Base-by-base conservation (phyloP, 2,797 vertebrate species). In the Poeciliopsis turneri region DNA sequence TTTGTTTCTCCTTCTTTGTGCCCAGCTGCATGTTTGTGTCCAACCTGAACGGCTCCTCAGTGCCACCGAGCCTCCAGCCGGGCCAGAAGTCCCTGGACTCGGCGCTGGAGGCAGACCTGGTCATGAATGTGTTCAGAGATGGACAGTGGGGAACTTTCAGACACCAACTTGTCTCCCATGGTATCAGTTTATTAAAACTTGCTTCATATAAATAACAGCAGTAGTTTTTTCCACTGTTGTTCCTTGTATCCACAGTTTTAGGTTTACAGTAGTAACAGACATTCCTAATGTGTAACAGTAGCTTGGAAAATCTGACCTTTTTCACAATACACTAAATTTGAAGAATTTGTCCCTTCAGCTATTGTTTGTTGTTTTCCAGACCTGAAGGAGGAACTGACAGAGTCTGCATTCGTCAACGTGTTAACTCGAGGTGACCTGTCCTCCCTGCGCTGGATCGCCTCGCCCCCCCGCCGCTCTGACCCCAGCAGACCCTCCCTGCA, bases 361-460 rank as follows among this genome's bases (percentile, higher is more conserved):
- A 10, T 15, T 43, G 39, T 33, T 43, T 57, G 0, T 79, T 75
- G 20, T 75, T 45, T 78, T 25, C 75, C 87, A 99, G 98, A 92
- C 55, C 93, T 94, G 51, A 93, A 93, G 0, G 92, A 95, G 86
- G 96, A 97, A 82, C 0, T 91, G 89, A 98, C 97, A 0, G 95
- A 97, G 59, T 95, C 97, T 0, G 98, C 98, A 12, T 99, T 97
- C 3, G 95, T 99, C 4, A 99, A 97, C 0, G 96, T 96, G 7
- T 86, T 99, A 86, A 98, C 97, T 2, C 96, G 97, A 1, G 98
- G 98, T 11, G 98, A 99, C 89, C 97, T 99, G 20, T 98, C 98
- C 0, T 98, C 98, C 2, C 96, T 99, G 85, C 92, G 79, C 64
- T 99, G 98, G 98, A 98, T 99, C 30, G 95, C 95, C 20, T 98